Conservation (phyloP, 2,113 vertebrate genomes). For the Nicator chloris region DNA sequence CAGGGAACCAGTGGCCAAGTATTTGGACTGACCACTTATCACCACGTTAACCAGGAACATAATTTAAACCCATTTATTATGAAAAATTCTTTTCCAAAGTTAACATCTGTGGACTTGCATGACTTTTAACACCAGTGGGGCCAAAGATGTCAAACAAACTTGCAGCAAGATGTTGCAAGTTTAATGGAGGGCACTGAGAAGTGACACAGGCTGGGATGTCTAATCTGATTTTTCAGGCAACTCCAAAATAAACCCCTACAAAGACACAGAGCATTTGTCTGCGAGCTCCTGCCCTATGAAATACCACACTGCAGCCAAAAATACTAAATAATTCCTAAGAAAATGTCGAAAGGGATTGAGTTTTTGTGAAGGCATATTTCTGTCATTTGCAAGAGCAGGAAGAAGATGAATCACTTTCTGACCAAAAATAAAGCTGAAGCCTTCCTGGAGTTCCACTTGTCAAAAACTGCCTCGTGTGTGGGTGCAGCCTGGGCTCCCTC, state of each 20-base stretch:
- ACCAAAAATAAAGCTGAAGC: not conserved
- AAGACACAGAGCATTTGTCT: not conserved
- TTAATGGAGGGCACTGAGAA: not conserved
- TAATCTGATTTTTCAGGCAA: not conserved
- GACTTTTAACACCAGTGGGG: not conserved
- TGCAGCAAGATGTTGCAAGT: not conserved
- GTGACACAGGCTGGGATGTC: not conserved
- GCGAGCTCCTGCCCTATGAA: not conserved
- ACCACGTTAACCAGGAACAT: not conserved
- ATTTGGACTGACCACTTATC: not conserved
- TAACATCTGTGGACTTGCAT: not conserved
- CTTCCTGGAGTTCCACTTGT: not conserved
- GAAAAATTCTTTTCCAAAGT: not conserved
- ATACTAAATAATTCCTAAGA: slow-evolving; percentile 12
- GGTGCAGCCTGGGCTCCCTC: not conserved
- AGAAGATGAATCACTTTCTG: not conserved
- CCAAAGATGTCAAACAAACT: not conserved
- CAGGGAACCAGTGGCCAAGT: not conserved
- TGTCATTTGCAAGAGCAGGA: not conserved
- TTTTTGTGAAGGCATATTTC: not conserved
- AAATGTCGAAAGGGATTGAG: not conserved
- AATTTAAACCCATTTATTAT: not conserved
- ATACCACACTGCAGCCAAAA: not conserved
- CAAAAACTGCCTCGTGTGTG: not conserved
- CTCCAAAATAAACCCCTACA: not conserved